Base-by-base conservation (phyloP, 1,140 invertebrate genomes). In the Penaeus indicus region DNA sequence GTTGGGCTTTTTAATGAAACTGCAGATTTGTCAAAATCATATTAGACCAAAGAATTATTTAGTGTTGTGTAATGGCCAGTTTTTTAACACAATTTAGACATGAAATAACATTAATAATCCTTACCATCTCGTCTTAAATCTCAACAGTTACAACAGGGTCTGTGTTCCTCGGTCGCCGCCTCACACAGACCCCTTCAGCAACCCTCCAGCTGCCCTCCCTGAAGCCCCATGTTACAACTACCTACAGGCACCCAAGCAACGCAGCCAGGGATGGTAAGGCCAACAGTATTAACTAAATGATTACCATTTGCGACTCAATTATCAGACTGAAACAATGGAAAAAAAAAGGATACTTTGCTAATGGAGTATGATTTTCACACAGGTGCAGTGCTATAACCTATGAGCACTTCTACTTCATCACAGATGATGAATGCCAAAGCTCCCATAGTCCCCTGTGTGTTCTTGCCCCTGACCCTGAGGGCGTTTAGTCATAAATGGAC, bases 361-460 rank as follows among this genome's bases (percentile, higher is more conserved):
- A n/a, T 77, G 3, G 0, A 13, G 4, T 3, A 75, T 16, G 2
- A 10, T 38, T 38, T 27, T 75, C 42, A 32, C 42, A 75, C 69
- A 85, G 84, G 84, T 85, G 84, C 60, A n/a, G 67, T 19, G 84
- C 84, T 47, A 85, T 85, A 54, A 85, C 84, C n/a, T 85, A 85
- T 69, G 84, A 85, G n/a, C 42, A 77, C 69, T 85, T 54, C 54
- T 85, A 85, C 42, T 85, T 54, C 84, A 60, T 69, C 67, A 21
- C 67, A 18, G 84, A 85, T n/a, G 84, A 85, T 22, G 63, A 42
- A 64, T 85, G 84, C 60, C 67, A 77, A 13, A 69, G 47, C 19
- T 16, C 64, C 67, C 47, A 19, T 21, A 85, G 84, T 25, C 84
- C 84, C 19, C 84, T 85, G 7, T 85, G 84, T 47, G 18, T 77